Evolutionary conservation across 2,888 invertebrate genomes (phyloP).

Genomic region (Thymelicus acteon): DNA sequence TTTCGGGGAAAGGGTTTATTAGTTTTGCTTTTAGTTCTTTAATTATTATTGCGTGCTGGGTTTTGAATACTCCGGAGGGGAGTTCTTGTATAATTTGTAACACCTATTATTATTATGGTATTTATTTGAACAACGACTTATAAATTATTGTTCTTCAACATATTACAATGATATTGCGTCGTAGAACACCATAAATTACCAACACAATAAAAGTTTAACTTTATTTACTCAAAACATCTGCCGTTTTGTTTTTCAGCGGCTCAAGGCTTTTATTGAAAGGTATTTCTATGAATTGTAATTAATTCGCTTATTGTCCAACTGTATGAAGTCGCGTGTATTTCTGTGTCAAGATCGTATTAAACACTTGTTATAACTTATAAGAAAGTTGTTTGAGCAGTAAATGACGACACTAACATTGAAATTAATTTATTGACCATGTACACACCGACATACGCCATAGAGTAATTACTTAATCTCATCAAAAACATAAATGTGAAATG

Average conservation of each 20-base stretch:
- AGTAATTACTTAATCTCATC: background rate
- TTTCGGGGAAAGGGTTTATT: no score
- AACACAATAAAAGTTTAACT: background rate
- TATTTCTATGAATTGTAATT: conserved; percentile 21
- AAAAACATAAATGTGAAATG: no score
- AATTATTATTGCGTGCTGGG: no score
- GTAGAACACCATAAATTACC: conserved; percentile 17
- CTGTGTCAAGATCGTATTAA: conserved; percentile 27
- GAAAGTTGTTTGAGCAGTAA: conserved; percentile 8
- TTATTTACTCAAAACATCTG: conserved; percentile 18
- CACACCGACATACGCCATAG: background rate
- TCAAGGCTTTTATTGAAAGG: conserved; percentile 21
- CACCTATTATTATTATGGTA: no score
- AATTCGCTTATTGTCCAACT: conserved; percentile 23
- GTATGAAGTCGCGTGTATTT: conserved; percentile 1
- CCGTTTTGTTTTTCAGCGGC: conserved; percentile 16
- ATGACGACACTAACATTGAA: conserved; percentile 8
- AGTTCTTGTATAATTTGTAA: no score
- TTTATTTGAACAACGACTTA: background rate
- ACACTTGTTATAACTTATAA: conserved; percentile 30
- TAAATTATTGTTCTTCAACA: background rate
- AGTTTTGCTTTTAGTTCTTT: no score
- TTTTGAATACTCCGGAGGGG: no score
- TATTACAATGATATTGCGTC: conserved; percentile 15
- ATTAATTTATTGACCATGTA: background rate